phyloP scores from a whole-genome alignment of 1,140 invertebrate genomes.

The Cecropterus lyciades region DNA sequence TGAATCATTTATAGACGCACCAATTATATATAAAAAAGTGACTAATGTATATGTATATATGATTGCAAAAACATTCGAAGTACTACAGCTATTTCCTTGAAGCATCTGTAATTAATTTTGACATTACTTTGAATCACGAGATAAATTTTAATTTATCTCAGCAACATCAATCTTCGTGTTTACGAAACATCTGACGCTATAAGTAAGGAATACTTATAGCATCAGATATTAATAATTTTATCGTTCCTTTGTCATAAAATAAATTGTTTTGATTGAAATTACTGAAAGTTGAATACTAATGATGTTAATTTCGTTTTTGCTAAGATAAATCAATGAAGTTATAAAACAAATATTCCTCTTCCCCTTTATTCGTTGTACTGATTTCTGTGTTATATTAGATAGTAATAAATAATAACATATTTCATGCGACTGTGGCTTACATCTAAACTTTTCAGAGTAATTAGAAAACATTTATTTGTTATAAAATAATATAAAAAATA shows the following conservation, averaged over 20 bases:
- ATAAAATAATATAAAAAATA: no score
- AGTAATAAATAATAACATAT: constrained; percentile 17
- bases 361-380: constrained; percentile 11
- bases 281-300: constrained; percentile 46
- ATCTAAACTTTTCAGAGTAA: neutral
- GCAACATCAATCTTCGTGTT: constrained; percentile 42
- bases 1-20: no score
- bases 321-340: constrained; percentile 31
- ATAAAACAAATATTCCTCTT: constrained; percentile 8
- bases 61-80: no score
- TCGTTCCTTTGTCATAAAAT: constrained; percentile 43
- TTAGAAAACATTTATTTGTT: neutral
- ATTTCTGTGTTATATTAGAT: constrained; percentile 16
- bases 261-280: constrained; percentile 57
- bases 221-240: constrained; percentile 50
- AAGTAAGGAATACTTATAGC: no score
- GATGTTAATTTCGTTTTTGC: constrained; percentile 49
- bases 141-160: constrained; percentile 40
- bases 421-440: constrained; percentile 1
- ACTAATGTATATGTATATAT: no score
- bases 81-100: no score
- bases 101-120: neutral
- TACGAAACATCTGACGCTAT: no score
- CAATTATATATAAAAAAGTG: no score
- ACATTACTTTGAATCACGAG: constrained; percentile 9